Evolutionary conservation across 2,797 vertebrate species (phyloP), one percentile per base, ranked within the genome.

Genomic region (Decapterus maruadsi): DNA sequence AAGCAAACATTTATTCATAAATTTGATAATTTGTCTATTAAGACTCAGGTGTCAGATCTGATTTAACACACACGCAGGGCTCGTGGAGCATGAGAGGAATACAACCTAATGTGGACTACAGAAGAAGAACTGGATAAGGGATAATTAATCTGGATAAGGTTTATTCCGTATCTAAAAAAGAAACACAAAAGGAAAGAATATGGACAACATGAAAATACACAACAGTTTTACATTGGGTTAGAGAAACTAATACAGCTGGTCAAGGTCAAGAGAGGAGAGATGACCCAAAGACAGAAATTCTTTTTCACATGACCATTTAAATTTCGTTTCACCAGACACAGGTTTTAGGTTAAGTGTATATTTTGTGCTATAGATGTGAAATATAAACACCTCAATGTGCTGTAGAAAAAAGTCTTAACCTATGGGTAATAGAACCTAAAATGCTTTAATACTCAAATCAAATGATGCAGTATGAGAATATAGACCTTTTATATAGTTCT

Each of bases 41-140:
- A 50, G 40, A 58, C 34, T 53, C 12, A 48, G 8, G 12, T 17
- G 56, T 61, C 38, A 0, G 51, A 64, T 31, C 46, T 40, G 20
- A 4, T 17, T 36, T 48, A 16, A 48, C 64, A 63, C 40, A 6
- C 31, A 45, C 43, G 22, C 46, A 57, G 31, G 36, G 40, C 63
- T 82, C 63, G 60, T 62, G 26, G 63, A 78, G 73, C 68, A 73
- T 73, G 63, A 85, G 83, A 79, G 64, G 50, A 66, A 38, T 29
- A 8, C 16, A 17, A 62, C 36, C 65, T 75, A n/a, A 56, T 36
- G 12, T n/a, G 20, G 22, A 46, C 43, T 17, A 38, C 8, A 54
- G 42, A 9, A 8, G 26, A 34, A 64, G 60, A 57, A 68, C 20
- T 26, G 26, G 26, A 26, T 26, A 26, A 26, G 26, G 26, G 17